Base-by-base conservation (phyloP, 2,113 vertebrate genomes). In the Gila orcuttii region DNA sequence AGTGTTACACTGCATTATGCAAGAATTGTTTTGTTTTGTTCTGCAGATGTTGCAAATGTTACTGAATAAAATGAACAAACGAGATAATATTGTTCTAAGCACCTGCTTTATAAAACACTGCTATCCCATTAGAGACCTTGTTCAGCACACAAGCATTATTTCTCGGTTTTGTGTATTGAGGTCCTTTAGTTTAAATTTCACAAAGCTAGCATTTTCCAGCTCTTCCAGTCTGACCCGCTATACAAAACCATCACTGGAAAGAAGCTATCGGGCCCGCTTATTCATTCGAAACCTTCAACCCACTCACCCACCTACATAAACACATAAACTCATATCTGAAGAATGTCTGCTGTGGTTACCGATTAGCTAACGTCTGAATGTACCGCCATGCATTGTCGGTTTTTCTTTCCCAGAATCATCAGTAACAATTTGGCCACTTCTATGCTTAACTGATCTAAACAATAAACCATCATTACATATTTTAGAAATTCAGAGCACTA, bases 311-410 rank as follows among this genome's bases (percentile, higher is more conserved):
- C 68, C 69, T 60, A 60, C 69, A 75, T 73, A 76, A 59, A 64
- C 84, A 80, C 50, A 80, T 69, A 80, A 68, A 80, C 50, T 47
- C 77, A 79, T 60, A 73, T 80, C 77, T 86, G 17, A 86, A 79
- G 64, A 86, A 86, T 80, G 77, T 86, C 84, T 86, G 66, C 62
- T 60, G 76, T 80, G 84, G 84, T 80, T 71, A 15, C n/a, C 42
- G 76, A 86, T 71, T 45, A 57, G 73, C 74, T 86, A 57, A 59
- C 21, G 62, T 85, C 84, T 79, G 84, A 28, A 69, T 39, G 4
- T 8, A 36, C 23, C 3, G 11, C 76, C 15, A 47, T 84, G 68
- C 52, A 59, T 25, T 45, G 50, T 59, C n/a, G 25, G 15, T 28
- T 64, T 64, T 73, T 69, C 64, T 36, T 68, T 42, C 25, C 47